These are phyloP conservation scores for Cervus canadensis DNA, from an alignment of 2,113 vertebrate genomes.

Conservation along the genomic window DNA sequence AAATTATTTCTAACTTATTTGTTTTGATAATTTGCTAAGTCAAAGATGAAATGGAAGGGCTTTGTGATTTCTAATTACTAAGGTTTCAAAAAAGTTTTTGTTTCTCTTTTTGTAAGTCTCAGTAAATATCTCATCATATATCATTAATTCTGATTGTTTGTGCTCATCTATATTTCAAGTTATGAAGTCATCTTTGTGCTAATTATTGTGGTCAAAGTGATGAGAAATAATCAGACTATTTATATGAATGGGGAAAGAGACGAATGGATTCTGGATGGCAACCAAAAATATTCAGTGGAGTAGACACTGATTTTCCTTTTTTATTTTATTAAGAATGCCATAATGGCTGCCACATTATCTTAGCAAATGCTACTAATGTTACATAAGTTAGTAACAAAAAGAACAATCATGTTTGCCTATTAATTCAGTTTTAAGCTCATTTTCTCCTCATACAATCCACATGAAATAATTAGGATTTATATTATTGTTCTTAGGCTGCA, in stretches of 20 bases:
- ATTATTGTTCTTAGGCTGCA: background rate
- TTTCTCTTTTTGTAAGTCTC: background rate
- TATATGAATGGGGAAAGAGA: background rate
- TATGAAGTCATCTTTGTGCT: background rate
- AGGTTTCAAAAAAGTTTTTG: background rate
- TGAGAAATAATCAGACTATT: background rate
- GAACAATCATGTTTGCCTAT: background rate
- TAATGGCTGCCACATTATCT: background rate
- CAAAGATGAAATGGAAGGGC: background rate
- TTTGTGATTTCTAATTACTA: background rate
- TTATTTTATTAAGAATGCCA: slow-evolving; percentile 11
- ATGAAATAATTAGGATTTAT: background rate
- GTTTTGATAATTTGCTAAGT: background rate
- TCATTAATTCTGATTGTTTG: background rate
- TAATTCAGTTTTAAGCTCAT: background rate
- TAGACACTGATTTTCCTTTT: background rate
- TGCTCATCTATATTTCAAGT: background rate
- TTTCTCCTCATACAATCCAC: background rate
- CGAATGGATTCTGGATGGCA: background rate
- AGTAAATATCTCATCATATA: background rate
- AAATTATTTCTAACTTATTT: background rate
- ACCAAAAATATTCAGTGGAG: background rate
- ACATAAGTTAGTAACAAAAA: background rate
- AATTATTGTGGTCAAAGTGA: background rate
- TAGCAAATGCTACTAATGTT: background rate